Percentiles rank a stretch among this genome's conserved stretches.
Evolutionary conservation across 37 sponge, comb jelly and placozoan species (phyloP).

Genomic region (Corticium candelabrum): DNA sequence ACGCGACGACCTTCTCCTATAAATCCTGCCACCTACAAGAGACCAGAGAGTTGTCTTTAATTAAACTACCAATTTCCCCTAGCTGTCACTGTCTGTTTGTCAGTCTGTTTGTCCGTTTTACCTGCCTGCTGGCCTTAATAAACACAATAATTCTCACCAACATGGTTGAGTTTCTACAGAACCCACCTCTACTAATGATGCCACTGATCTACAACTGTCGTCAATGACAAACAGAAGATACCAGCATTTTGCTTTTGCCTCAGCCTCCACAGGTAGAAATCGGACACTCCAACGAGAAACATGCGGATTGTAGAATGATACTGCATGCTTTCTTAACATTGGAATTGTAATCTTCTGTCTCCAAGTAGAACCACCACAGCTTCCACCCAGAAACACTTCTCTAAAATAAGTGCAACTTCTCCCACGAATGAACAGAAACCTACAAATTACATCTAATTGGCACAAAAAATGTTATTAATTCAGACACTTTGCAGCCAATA

Average conservation of each 20-base stretch:
- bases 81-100: too few relatives aligned
- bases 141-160: too few relatives aligned
- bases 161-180: too few relatives aligned
- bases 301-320: slow-evolving; percentile 34
- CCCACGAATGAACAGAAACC: too few relatives aligned
- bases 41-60: slow-evolving; percentile 1
- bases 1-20: slow-evolving; percentile 34
- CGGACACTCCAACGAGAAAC: slow-evolving; percentile 14
- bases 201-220: slow-evolving; percentile 44
- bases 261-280: slow-evolving; percentile 6
- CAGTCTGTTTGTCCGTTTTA: too few relatives aligned
- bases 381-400: slow-evolving; percentile 71
- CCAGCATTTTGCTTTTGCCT: background rate
- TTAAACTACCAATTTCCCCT: background rate
- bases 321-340: slow-evolving; percentile 9
- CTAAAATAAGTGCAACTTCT: too few relatives aligned
- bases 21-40: slow-evolving; percentile 34
- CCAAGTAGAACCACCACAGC: slow-evolving; percentile 64
- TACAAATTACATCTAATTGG: too few relatives aligned
- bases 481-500: too few relatives aligned
- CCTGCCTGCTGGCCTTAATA: too few relatives aligned
- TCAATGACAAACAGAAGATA: slow-evolving; percentile 39
- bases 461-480: too few relatives aligned
- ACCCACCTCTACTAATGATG: slow-evolving; percentile 59
- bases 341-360: slow-evolving; percentile 29